Percentiles rank a stretch among this genome's conserved stretches.
phyloP scores from a whole-genome alignment of 1,140 invertebrate species.

The Leptopilina clavipes region DNA sequence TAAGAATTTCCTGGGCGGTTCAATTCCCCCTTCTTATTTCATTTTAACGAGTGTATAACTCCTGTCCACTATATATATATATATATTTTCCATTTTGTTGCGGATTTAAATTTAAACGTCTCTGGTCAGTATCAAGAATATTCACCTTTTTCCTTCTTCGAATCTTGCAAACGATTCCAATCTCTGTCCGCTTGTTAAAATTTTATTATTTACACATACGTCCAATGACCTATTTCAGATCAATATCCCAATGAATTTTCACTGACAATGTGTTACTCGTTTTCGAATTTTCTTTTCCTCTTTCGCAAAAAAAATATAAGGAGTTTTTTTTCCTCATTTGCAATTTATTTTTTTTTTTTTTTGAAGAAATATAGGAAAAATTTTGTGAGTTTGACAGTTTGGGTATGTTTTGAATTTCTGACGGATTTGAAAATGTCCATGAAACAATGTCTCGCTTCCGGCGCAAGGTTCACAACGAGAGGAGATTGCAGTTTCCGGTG shows the following conservation, averaged over 20 bases:
- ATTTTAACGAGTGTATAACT: background rate
- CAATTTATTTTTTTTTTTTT: too few relatives aligned
- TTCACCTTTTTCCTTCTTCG: background rate
- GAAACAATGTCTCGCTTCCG: conserved; percentile 6
- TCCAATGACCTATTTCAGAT: background rate
- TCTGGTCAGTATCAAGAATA: conserved; percentile 26
- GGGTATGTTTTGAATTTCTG: background rate
- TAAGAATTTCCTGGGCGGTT: conserved; percentile 19
- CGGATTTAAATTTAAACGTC: background rate
- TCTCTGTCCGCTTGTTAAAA: background rate
- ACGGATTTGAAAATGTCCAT: conserved; percentile 9
- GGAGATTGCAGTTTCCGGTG: conserved; percentile 60
- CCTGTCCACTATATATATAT: too few relatives aligned
- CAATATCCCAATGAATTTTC: background rate
- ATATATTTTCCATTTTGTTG: background rate
- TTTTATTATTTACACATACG: background rate
- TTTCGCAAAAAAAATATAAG: background rate
- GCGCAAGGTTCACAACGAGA: conserved; percentile 46
- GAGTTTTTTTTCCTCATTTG: too few relatives aligned
- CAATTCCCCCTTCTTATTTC: too few relatives aligned
- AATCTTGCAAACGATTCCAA: background rate
- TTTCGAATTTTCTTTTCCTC: background rate
- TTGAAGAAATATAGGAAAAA: too few relatives aligned
- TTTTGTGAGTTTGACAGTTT: too few relatives aligned
- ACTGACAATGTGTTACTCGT: too few relatives aligned